phyloP scores from a whole-genome alignment of 1,140 invertebrate genomes.

The Megalonaias nervosa region DNA sequence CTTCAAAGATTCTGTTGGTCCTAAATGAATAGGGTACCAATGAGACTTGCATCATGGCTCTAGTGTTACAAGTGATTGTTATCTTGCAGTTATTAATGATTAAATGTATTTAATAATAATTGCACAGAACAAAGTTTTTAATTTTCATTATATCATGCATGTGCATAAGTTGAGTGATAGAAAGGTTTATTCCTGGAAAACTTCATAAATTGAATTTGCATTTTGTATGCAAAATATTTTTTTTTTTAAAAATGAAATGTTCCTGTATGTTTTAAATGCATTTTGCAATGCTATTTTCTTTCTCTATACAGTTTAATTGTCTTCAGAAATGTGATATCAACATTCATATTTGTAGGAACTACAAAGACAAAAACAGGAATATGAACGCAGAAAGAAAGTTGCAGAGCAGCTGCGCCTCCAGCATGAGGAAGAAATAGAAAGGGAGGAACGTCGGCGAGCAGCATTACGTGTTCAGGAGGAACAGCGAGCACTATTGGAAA shows the following conservation, averaged over 20 bases:
- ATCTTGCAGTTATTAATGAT: too few relatives aligned
- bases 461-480: conserved; percentile 33
- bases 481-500: conserved; percentile 22
- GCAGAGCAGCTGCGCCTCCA: conserved; percentile 32
- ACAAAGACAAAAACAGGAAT: conserved; percentile 33
- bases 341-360: conserved; percentile 14
- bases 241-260: neutral
- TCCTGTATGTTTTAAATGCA: neutral
- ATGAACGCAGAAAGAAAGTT: conserved; percentile 31
- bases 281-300: neutral
- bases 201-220: too few relatives aligned
- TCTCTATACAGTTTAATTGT: neutral
- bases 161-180: too few relatives aligned
- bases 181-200: too few relatives aligned
- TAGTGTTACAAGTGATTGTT: too few relatives aligned
- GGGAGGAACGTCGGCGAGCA: conserved; percentile 24
- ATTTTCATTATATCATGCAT: too few relatives aligned
- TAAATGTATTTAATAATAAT: too few relatives aligned
- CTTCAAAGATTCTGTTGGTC: too few relatives aligned
- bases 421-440: conserved; percentile 32
- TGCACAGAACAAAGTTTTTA: too few relatives aligned
- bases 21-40: too few relatives aligned
- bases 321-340: neutral
- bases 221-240: too few relatives aligned
- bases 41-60: too few relatives aligned